A percentile compares a stretch with the other conserved stretches of the same genome.
Evolutionary conservation across 2,113 vertebrate species (phyloP).

Genomic region (Nibea albiflora): DNA sequence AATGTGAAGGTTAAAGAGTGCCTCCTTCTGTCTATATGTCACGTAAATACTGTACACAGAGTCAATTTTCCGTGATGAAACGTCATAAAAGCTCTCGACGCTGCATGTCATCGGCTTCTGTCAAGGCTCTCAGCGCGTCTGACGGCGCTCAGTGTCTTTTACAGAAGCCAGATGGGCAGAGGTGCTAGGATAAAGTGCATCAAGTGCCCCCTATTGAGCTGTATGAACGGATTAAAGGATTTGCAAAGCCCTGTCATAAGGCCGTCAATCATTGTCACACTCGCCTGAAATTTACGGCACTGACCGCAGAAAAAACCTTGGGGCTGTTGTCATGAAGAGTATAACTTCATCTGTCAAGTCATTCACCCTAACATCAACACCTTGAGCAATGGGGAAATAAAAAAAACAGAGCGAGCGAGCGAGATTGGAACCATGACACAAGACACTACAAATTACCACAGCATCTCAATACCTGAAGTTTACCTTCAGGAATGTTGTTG

Average conservation of each 20-base stretch:
- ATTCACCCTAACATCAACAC: conserved; percentile 64
- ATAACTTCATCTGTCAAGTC: conserved; percentile 72
- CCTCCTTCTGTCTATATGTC: background rate
- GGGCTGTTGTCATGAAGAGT: conserved; percentile 57
- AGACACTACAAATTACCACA: conserved; percentile 72
- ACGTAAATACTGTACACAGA: background rate
- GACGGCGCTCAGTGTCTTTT: conserved; percentile 69
- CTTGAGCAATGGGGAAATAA: conserved; percentile 37
- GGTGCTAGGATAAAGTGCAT: conserved; percentile 70
- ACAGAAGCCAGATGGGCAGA: conserved; percentile 75
- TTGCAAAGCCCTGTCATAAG: conserved; percentile 79
- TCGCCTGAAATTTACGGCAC: conserved; percentile 60
- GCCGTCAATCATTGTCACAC: conserved; percentile 80
- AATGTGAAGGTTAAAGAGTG: background rate
- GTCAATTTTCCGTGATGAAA: background rate
- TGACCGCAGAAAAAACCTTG: conserved; percentile 37
- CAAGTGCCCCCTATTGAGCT: conserved; percentile 77
- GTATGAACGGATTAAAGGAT: conserved; percentile 81
- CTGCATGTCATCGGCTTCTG: conserved; percentile 52
- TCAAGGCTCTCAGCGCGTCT: conserved; percentile 49
- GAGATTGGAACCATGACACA: conserved; percentile 53
- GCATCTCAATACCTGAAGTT: conserved; percentile 54
- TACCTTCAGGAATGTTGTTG: conserved; percentile 68
- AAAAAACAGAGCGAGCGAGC: conserved; percentile 9
- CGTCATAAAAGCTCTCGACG: conserved; percentile 34